phyloP scores from a whole-genome alignment of 2,113 vertebrate species.

The Sialia sialis region DNA sequence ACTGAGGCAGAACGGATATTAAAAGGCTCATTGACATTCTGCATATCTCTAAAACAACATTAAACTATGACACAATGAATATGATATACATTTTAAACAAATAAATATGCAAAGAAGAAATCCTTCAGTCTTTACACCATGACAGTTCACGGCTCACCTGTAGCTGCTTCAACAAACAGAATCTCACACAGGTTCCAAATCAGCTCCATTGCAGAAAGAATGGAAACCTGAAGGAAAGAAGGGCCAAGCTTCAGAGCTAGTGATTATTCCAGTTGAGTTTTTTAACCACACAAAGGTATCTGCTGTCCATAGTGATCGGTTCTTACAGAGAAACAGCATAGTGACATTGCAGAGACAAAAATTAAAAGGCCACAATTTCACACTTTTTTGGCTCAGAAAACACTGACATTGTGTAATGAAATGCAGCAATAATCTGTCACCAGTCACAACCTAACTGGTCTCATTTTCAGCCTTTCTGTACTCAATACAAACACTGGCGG shows the following conservation, averaged over 20 bases:
- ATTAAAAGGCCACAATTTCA: not conserved
- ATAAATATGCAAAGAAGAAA: not conserved
- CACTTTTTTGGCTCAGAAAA: not conserved
- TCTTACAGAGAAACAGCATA: not conserved
- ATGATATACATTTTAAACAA: not conserved
- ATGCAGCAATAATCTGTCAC: not conserved
- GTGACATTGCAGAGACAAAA: not conserved
- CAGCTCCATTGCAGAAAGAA: slow-evolving; percentile 91
- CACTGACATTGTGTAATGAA: not conserved
- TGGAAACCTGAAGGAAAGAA: slow-evolving; percentile 78
- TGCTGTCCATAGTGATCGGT: not conserved
- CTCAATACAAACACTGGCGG: not conserved
- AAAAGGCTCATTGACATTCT: not conserved
- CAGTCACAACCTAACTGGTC: not conserved
- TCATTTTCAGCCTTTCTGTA: not conserved
- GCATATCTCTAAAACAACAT: not conserved
- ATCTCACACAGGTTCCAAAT: slow-evolving; percentile 99
- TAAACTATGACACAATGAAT: not conserved
- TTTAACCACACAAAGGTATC: not conserved
- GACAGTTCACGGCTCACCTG: slow-evolving; percentile 71
- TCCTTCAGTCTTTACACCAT: not conserved
- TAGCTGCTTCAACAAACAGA: slow-evolving; percentile 91
- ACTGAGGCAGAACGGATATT: not conserved
- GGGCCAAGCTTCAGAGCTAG: not conserved
- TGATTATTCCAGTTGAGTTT: not conserved